These are phyloP conservation scores for Platycheirus rosarum DNA, from an alignment of 2,888 invertebrate genomes.

Conservation along the genomic window DNA sequence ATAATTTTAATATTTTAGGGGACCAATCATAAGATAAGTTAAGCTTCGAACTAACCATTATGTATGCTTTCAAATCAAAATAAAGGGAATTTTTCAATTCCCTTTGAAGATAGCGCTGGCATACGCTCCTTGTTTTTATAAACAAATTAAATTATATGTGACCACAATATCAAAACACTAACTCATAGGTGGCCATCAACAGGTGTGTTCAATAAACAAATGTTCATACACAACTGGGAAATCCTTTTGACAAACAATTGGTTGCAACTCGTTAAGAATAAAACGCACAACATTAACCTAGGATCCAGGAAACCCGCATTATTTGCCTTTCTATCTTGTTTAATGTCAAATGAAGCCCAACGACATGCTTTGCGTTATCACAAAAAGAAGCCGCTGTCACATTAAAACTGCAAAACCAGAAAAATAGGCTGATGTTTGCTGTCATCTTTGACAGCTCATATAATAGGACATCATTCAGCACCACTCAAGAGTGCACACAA, in stretches of 20 bases:
- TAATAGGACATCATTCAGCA: constrained; percentile 53
- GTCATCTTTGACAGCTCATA: constrained; percentile 55
- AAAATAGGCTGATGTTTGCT: constrained; percentile 55
- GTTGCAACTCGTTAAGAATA: constrained; percentile 15
- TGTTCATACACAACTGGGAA: constrained; percentile 4
- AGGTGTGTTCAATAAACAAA: not conserved
- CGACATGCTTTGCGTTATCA: constrained; percentile 30
- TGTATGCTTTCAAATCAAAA: too few species aligned
- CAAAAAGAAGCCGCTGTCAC: constrained; percentile 48
- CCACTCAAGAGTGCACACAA: constrained; percentile 68
- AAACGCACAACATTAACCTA: constrained; percentile 14
- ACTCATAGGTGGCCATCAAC: not conserved
- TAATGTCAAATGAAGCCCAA: constrained; percentile 47
- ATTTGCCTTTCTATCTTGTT: constrained; percentile 59
- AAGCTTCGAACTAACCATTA: too few species aligned
- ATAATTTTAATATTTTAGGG: too few species aligned
- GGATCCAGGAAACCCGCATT: constrained; percentile 37
- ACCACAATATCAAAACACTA: constrained; percentile 15
- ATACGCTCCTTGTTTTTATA: not conserved
- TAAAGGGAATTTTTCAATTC: too few species aligned
- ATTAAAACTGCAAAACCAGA: constrained; percentile 37
- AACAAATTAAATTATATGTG: not conserved
- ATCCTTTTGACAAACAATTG: constrained; percentile 54
- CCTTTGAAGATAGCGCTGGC: too few species aligned
- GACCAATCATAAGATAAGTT: too few species aligned